Evolutionary conservation across 30 jellyfish, hydroid and myxozoan species (phyloP).

Genomic region (Mastigias papua): DNA sequence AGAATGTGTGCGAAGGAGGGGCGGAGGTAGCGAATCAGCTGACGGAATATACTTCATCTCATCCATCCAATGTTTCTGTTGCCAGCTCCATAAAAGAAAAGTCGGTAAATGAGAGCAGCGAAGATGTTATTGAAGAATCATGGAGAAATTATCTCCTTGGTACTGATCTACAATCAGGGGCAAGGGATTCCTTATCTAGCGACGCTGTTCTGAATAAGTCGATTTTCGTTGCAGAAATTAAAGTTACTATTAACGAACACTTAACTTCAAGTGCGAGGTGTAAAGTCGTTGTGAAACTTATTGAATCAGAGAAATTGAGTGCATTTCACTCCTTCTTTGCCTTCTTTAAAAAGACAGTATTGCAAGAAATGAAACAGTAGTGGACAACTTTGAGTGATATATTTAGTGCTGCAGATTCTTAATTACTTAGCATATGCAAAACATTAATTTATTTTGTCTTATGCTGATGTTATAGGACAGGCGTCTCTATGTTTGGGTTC

Average conservation of each 20-base stretch:
- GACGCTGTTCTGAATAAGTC: slow-evolving; percentile 8
- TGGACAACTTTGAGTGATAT: background rate
- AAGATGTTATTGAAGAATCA: background rate
- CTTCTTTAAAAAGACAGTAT: slow-evolving; percentile 70
- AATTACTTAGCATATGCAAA: background rate
- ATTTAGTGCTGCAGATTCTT: background rate
- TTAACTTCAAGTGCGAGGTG: slow-evolving; percentile 7
- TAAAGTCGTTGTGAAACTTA: slow-evolving; percentile 39
- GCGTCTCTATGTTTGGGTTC: too few relatives aligned
- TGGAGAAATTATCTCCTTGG: background rate
- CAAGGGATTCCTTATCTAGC: background rate
- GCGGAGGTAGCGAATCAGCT: background rate
- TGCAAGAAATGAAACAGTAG: slow-evolving; percentile 38
- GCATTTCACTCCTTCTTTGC: slow-evolving; percentile 90
- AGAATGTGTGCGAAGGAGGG: background rate
- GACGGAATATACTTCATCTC: background rate
- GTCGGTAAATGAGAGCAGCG: background rate
- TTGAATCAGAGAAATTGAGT: slow-evolving; percentile 41
- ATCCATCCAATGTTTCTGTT: background rate
- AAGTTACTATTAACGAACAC: background rate
- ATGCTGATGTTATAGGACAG: too few relatives aligned
- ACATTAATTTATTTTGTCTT: too few relatives aligned
- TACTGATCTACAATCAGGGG: background rate
- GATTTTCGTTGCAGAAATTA: slow-evolving; percentile 14
- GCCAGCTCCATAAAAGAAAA: too few relatives aligned